Evolutionary conservation across 2,797 vertebrate species (phyloP), one percentile per base, ranked within the genome.

Genomic region (Cirrhinus mrigala): DNA sequence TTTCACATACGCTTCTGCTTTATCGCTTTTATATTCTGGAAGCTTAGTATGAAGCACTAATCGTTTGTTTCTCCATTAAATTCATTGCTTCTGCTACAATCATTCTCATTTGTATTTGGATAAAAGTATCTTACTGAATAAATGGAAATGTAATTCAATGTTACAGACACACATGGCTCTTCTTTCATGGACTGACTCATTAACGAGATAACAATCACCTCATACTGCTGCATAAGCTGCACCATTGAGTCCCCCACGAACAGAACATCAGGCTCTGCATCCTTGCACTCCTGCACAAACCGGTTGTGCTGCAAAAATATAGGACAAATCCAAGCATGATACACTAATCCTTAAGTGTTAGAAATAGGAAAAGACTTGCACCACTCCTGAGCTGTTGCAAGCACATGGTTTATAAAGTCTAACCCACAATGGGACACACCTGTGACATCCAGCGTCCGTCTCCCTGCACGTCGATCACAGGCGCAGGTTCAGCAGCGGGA

Each of bases 221-320:
- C 98, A 1, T 96, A 96, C 78, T 99, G 98, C 92, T 98, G 97
- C 90, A 99, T 96, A 78, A 99, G 90, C 89, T 99, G 98, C 68
- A 99, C 94, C 98, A 99, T 98, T 85, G 97, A 99, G 92, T 99
- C 98, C 0, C 98, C 98, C 40, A 99, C 95, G 88, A 99, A 99
- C 69, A 99, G 95, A 81, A 99, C 98, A 0, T 99, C 98, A 0
- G 98, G 98, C 87, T 99, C 98, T 77, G 97, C 98, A 92, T 99
- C 98, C 84, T 99, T 99, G 92, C 98, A 99, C 92, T 99, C 98
- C 92, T 95, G 92, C 87, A 98, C 97, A 91, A 99, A 99, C 27
- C 97, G 94, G 81, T 95, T 96, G 90, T 99, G 98, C 98, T 99
- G 94, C 75, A 88, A 22, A 2, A 86, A 89, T 68, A 85, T 46